Conservation (phyloP, 2,888 invertebrate genomes). For the Zygogramma bicolorata region DNA sequence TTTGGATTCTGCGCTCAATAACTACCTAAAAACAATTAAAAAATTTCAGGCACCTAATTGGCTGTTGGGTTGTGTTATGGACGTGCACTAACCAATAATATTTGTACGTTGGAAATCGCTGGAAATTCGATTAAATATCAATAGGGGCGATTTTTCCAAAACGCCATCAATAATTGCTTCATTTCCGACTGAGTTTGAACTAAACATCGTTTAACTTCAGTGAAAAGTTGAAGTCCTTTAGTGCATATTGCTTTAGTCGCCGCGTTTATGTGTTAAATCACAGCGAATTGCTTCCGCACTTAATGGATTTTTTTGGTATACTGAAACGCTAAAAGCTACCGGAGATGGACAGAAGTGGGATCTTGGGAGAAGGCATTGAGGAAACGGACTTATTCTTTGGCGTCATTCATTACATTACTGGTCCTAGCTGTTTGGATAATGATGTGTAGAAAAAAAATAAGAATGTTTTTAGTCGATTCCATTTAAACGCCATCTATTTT, state of each 20-base stretch:
- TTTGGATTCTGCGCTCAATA: too few relatives aligned
- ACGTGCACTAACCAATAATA: too few relatives aligned
- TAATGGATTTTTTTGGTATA: conserved; percentile 61
- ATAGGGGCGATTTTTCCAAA: too few relatives aligned
- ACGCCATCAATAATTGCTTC: too few relatives aligned
- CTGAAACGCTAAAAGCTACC: neutral
- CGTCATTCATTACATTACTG: neutral
- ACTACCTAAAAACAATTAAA: too few relatives aligned
- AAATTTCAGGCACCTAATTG: too few relatives aligned
- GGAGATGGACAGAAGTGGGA: neutral
- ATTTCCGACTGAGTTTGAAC: too few relatives aligned
- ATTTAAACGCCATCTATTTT: too few relatives aligned
- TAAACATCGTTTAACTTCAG: conserved; percentile 10
- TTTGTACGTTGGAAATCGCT: too few relatives aligned
- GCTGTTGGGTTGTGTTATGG: too few relatives aligned
- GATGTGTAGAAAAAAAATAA: neutral
- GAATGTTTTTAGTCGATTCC: too few relatives aligned
- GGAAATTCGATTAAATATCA: too few relatives aligned
- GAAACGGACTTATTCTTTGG: conserved; percentile 24
- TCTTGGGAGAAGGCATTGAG: conserved; percentile 19
- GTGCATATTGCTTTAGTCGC: conserved; percentile 54
- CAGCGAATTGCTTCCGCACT: conserved; percentile 65
- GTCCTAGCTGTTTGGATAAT: neutral
- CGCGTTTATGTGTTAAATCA: conserved; percentile 65
- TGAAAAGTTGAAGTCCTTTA: conserved; percentile 21